These are phyloP conservation scores for Amiota communis DNA, from an alignment of 2,888 invertebrate genomes.

Conservation along the genomic window DNA sequence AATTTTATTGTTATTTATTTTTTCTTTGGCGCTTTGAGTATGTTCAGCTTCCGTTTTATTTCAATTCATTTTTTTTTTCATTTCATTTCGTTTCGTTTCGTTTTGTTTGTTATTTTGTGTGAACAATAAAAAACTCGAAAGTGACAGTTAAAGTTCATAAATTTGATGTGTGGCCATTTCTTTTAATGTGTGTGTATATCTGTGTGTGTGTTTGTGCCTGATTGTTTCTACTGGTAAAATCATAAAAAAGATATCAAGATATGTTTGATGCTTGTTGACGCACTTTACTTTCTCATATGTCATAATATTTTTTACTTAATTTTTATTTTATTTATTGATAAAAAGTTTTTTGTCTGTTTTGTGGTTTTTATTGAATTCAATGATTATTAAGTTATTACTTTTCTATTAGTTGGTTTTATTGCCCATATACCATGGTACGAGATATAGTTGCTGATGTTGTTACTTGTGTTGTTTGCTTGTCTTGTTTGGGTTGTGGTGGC, in stretches of 20 bases:
- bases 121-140: neutral
- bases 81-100: no score
- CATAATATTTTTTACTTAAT: neutral
- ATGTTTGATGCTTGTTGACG: slow-evolving; percentile 3
- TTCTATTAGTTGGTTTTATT: slow-evolving; percentile 15
- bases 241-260: neutral
- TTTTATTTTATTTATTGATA: neutral
- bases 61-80: slow-evolving; percentile 1
- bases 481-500: neutral
- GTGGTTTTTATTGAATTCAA: slow-evolving; percentile 18
- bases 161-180: slow-evolving; percentile 12
- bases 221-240: slow-evolving; percentile 12
- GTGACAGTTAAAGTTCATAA: slow-evolving; percentile 20
- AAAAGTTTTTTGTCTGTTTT: neutral
- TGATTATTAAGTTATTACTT: slow-evolving; percentile 3
- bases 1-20: no score
- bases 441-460: neutral
- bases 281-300: neutral
- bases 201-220: neutral
- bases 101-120: slow-evolving; percentile 6
- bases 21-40: slow-evolving; percentile 19
- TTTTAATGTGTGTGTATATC: neutral
- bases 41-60: slow-evolving; percentile 21
- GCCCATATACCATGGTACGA: neutral
- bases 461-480: neutral